These are phyloP conservation scores for Cynaeus angustus DNA, from an alignment of 2,888 invertebrate species.

Conservation along the genomic window DNA sequence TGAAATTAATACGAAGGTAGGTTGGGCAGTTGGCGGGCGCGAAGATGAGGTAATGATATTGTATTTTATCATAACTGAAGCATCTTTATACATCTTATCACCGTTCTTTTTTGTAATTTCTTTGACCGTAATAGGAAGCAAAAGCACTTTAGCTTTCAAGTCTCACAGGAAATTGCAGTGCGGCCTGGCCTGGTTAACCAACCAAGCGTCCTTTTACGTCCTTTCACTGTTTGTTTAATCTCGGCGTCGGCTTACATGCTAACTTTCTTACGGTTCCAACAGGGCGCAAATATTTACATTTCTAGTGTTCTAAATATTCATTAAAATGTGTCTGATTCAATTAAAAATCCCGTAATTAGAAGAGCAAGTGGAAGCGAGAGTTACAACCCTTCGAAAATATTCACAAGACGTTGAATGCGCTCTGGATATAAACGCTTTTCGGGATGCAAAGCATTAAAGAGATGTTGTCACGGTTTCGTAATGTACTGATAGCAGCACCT, in stretches of 20 bases:
- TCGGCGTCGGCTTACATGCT: constrained; percentile 50
- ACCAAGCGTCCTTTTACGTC: constrained; percentile 51
- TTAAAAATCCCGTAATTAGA: constrained; percentile 33
- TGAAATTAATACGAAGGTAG: constrained; percentile 26
- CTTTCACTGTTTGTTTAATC: constrained; percentile 57
- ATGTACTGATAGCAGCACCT: not conserved
- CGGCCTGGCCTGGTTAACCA: constrained; percentile 53
- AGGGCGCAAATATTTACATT: constrained; percentile 49
- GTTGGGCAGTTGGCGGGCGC: constrained; percentile 20
- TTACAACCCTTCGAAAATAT: not conserved
- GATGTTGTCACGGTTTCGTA: too few species aligned
- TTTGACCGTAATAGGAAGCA: constrained; percentile 64
- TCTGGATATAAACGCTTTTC: too few species aligned
- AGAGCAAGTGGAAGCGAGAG: not conserved
- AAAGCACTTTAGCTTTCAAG: constrained; percentile 65
- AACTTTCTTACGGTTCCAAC: constrained; percentile 45
- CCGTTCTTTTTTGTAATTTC: constrained; percentile 61
- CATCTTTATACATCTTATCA: constrained; percentile 62
- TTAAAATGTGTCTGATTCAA: constrained; percentile 49
- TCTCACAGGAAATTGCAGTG: constrained; percentile 65
- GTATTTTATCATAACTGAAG: constrained; percentile 60
- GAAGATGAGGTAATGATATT: constrained; percentile 53
- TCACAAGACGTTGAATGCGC: not conserved
- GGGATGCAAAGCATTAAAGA: too few species aligned
- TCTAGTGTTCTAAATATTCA: constrained; percentile 47